phyloP scores from a whole-genome alignment of 1,140 invertebrate species.

The Goniozus legneri region DNA sequence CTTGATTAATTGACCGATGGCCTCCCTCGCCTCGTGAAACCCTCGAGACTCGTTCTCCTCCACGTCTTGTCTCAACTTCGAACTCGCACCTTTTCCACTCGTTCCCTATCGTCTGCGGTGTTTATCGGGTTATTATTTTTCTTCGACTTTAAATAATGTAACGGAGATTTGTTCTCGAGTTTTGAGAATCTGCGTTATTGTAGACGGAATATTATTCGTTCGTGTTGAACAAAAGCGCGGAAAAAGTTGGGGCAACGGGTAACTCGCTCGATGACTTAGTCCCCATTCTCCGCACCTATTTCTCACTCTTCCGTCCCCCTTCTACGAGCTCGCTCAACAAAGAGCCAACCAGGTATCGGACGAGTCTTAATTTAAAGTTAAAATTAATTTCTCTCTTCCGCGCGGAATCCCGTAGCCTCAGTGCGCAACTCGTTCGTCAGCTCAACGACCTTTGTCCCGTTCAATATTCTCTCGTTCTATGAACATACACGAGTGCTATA shows the following conservation, averaged over 20 bases:
- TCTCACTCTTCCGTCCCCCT: slow-evolving; percentile 24
- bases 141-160: no score
- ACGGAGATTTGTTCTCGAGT: no score
- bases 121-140: no score
- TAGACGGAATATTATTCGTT: no score
- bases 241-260: slow-evolving; percentile 25
- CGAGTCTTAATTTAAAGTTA: slow-evolving; percentile 50
- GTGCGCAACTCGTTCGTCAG: no score
- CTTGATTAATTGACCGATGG: slow-evolving; percentile 57
- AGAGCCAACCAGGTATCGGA: slow-evolving; percentile 42
- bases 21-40: slow-evolving; percentile 24
- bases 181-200: no score
- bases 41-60: no score
- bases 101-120: slow-evolving; percentile 21
- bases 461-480: no score
- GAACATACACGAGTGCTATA: no score
- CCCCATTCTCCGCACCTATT: slow-evolving; percentile 6
- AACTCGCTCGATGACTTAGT: slow-evolving; percentile 6
- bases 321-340: slow-evolving; percentile 36
- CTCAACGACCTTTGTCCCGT: no score
- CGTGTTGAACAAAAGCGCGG: slow-evolving; percentile 43
- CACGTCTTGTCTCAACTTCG: slow-evolving; percentile 4
- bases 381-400: slow-evolving; percentile 44
- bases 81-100: slow-evolving; percentile 4
- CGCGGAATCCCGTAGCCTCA: no score